Conservation (phyloP, 2,797 vertebrate species). For the Zenarchopterus dispar region DNA sequence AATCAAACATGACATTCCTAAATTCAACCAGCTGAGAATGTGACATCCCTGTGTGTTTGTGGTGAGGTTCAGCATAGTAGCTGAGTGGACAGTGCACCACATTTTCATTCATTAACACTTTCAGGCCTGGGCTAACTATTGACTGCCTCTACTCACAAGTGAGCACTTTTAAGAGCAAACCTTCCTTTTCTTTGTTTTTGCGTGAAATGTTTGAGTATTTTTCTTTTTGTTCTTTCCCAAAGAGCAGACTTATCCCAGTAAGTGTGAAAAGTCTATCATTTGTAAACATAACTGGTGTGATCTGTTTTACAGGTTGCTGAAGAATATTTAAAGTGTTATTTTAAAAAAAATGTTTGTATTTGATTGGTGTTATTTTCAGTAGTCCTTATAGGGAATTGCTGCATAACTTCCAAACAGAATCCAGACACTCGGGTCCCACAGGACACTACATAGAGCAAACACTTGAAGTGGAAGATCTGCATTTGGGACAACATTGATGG, state of each 20-base stretch:
- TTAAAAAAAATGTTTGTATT: constrained; percentile 3
- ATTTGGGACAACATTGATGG: no score
- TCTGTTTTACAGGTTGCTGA: constrained; percentile 29
- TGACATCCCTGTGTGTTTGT: not conserved
- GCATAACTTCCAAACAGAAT: not conserved
- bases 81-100: constrained; percentile 1
- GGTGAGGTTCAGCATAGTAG: not conserved
- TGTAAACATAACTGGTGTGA: constrained; percentile 19
- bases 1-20: not conserved
- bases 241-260: constrained; percentile 15
- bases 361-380: constrained; percentile 20
- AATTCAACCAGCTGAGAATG: not conserved
- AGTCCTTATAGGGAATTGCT: not conserved
- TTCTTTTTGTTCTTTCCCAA: no score
- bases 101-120: constrained; percentile 14
- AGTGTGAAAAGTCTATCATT: constrained; percentile 15
- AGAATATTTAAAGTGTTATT: constrained; percentile 22
- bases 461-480: no score
- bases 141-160: constrained; percentile 8
- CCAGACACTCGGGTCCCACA: no score
- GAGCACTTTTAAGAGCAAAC: constrained; percentile 39
- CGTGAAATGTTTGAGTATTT: constrained; percentile 14
- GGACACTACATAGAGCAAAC: no score
- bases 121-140: constrained; percentile 23
- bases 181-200: constrained; percentile 1